Base-by-base conservation (phyloP, 2,797 vertebrate species). In the Lutjanus argentimaculatus region DNA sequence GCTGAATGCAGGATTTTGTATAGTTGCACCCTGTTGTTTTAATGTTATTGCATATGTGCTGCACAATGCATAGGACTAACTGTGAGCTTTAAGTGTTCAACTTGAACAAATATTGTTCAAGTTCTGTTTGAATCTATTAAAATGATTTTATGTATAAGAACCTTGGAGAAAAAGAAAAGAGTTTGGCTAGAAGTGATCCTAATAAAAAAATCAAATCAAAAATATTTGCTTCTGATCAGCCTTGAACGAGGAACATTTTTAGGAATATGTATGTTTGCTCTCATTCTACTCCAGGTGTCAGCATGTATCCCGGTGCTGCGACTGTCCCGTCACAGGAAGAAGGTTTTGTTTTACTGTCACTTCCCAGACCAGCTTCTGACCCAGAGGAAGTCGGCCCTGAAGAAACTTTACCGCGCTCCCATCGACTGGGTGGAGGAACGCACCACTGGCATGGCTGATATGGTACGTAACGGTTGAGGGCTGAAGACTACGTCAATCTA, bases 341-440 rank as follows among this genome's bases (percentile, higher is more conserved):
- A 97, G 90, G 96, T 99, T 87, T 93, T 99, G 68, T 99, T 99
- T 87, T 99, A 99, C 93, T 99, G 99, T 91, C 99, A 99, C 93
- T 99, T 99, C 75, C 99, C 99, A 0, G 99, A 99, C 85, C 96
- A 98, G 79, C 96, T 99, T 15, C 95, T 99, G 75, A 97, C 97
- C 49, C 94, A 96, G 88, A 96, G 98, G 74, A 96, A 92, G 53
- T 98, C 97, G 0, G 12, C 93, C 21, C 84, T 98, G 12, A 99
- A 99, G 84, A 94, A 91, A 53, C 82, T 99, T 4, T 99, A 99
- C 89, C 96, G 99, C 0, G 87, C 94, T 14, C 98, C 97, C 0
- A 96, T 99, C 0, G 98, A 99, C 94, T 97, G 97, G 96, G 75
- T 99, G 77, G 99, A 98, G 80, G 99, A 99, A 62, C 94, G 94